phyloP scores from a whole-genome alignment of 2,797 vertebrate genomes.

The Vespertilio murinus region DNA sequence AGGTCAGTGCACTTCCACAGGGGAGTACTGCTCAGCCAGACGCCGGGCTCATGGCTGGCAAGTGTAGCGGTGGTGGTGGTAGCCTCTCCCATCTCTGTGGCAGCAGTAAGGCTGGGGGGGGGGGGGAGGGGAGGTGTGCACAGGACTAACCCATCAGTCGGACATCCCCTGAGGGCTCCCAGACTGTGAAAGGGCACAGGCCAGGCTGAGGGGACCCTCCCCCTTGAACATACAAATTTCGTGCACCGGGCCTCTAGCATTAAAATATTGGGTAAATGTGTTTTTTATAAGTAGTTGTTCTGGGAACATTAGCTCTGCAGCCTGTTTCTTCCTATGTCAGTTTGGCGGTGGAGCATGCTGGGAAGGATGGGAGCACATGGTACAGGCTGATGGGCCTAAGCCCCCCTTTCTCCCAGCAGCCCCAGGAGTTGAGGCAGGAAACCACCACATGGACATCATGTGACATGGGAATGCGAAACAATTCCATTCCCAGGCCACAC shows the following conservation, averaged over 20 bases:
- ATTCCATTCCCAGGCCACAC: slow-evolving; percentile 9
- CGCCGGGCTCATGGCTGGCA: too few relatives aligned
- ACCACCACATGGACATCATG: neutral
- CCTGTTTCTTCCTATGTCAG: neutral
- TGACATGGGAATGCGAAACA: slow-evolving; percentile 7
- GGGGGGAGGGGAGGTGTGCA: too few relatives aligned
- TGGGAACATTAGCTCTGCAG: neutral
- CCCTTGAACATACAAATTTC: too few relatives aligned
- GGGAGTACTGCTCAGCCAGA: too few relatives aligned
- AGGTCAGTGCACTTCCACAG: too few relatives aligned
- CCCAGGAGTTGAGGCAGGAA: neutral
- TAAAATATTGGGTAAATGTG: neutral
- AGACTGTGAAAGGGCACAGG: too few relatives aligned
- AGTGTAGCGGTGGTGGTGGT: too few relatives aligned
- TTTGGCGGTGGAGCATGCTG: neutral
- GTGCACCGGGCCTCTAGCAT: neutral
- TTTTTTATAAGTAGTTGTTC: neutral
- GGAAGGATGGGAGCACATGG: neutral
- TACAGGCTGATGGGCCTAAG: neutral
- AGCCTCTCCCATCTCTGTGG: too few relatives aligned
- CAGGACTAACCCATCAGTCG: too few relatives aligned
- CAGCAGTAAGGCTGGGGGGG: too few relatives aligned
- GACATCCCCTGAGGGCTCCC: too few relatives aligned
- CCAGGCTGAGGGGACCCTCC: too few relatives aligned
- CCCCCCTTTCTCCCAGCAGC: neutral